Evolutionary conservation across 2,888 invertebrate species (phyloP).

Genomic region (Hirtodrosophila alboralis): DNA sequence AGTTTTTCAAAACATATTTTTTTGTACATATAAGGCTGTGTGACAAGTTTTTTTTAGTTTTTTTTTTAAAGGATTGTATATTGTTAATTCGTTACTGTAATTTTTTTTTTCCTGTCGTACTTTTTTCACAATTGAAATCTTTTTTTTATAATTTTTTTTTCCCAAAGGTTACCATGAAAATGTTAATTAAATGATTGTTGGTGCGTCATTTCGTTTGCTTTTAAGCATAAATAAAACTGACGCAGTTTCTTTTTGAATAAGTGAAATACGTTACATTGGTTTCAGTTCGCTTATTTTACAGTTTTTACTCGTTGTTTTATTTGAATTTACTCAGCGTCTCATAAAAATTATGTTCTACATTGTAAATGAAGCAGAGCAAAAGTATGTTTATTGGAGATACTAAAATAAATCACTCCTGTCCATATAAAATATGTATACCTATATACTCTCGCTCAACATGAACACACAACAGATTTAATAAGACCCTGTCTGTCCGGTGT

Average conservation of each 20-base stretch:
- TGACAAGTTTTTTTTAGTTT: constrained; percentile 71
- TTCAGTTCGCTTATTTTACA: too few relatives aligned
- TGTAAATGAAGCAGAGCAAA: too few relatives aligned
- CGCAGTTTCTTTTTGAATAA: constrained; percentile 56
- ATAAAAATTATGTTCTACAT: too few relatives aligned
- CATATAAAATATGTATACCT: too few relatives aligned
- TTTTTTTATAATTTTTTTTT: constrained; percentile 34
- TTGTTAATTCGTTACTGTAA: constrained; percentile 61
- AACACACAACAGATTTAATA: too few relatives aligned
- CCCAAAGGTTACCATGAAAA: constrained; percentile 44
- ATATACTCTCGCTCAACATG: too few relatives aligned
- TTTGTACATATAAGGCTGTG: constrained; percentile 37
- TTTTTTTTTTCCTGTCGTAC: constrained; percentile 35
- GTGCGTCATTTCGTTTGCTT: constrained; percentile 58
- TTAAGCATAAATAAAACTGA: constrained; percentile 34
- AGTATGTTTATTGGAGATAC: too few relatives aligned
- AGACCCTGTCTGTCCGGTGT: too few relatives aligned
- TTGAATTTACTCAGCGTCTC: too few relatives aligned
- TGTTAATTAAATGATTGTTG: constrained; percentile 66
- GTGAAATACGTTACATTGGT: too few relatives aligned
- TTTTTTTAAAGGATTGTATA: constrained; percentile 36
- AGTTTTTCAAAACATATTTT: constrained; percentile 49
- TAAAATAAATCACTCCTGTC: too few relatives aligned
- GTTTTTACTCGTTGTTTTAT: too few relatives aligned
- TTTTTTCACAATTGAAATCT: constrained; percentile 38